Conservation (phyloP, 2,888 invertebrate species). For the Protophormia terraenovae region DNA sequence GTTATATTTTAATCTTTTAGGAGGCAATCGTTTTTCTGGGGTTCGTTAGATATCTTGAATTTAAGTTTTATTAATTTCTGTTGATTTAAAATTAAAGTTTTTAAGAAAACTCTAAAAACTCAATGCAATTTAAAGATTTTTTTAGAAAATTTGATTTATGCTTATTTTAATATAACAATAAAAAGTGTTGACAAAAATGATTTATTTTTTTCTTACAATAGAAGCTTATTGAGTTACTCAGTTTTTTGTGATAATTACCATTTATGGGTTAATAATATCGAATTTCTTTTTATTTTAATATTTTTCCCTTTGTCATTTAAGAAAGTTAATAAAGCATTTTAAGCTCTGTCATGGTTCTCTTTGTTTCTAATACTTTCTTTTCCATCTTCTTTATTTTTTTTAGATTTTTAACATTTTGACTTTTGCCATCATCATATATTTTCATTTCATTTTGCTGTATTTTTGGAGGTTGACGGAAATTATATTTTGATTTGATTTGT, state of each 20-base stretch:
- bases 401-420: not conserved
- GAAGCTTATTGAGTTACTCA: too few species aligned
- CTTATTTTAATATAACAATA: too few species aligned
- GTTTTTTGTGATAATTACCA: too few species aligned
- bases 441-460: not conserved
- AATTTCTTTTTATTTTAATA: not conserved
- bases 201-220: too few species aligned
- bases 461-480: slow-evolving; percentile 16
- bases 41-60: not conserved
- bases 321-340: slow-evolving; percentile 2
- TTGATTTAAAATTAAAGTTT: too few species aligned
- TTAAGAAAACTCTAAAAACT: too few species aligned
- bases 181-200: too few species aligned
- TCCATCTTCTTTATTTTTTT: not conserved
- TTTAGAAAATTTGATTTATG: too few species aligned
- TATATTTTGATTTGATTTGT: slow-evolving; percentile 28
- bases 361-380: not conserved
- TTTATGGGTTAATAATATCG: too few species aligned
- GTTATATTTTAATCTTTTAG: not conserved
- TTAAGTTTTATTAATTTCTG: too few species aligned
- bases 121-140: too few species aligned
- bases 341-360: not conserved
- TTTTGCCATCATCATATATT: not conserved
- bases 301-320: slow-evolving; percentile 11
- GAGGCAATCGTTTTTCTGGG: not conserved